These are phyloP conservation scores for Microctonus hyperodae DNA, from an alignment of 2,888 invertebrate genomes.

Conservation along the genomic window DNA sequence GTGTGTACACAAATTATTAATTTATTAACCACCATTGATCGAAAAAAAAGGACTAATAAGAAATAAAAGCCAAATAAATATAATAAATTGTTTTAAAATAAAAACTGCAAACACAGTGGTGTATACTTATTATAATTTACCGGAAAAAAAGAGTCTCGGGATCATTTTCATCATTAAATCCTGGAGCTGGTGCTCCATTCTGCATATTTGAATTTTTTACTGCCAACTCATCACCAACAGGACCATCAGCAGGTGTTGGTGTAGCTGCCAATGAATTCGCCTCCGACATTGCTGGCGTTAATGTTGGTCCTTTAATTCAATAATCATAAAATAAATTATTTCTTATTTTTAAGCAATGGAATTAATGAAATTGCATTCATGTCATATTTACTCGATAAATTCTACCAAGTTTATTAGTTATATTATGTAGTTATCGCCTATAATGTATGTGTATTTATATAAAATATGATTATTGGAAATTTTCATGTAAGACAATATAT, in stretches of 20 bases:
- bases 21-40: background rate
- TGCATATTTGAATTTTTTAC: conserved; percentile 39
- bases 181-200: conserved; percentile 40
- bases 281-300: conserved; percentile 50
- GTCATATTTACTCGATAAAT: background rate
- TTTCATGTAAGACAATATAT: conserved; percentile 33
- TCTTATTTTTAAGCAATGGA: too few relatives aligned
- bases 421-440: too few relatives aligned
- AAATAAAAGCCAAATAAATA: background rate
- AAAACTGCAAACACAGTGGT: too few relatives aligned
- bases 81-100: too few relatives aligned
- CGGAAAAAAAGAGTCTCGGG: conserved; percentile 58
- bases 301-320: conserved; percentile 50
- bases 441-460: too few relatives aligned
- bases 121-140: too few relatives aligned
- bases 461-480: conserved; percentile 8
- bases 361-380: background rate
- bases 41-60: background rate
- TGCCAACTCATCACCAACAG: conserved; percentile 42
- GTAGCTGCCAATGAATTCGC: conserved; percentile 48
- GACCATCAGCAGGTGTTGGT: conserved; percentile 48
- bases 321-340: background rate
- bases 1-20: background rate
- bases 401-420: background rate
- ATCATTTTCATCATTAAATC: conserved; percentile 47